Conservation (phyloP, 2,113 vertebrate genomes). For the Dolichotis patagonum region DNA sequence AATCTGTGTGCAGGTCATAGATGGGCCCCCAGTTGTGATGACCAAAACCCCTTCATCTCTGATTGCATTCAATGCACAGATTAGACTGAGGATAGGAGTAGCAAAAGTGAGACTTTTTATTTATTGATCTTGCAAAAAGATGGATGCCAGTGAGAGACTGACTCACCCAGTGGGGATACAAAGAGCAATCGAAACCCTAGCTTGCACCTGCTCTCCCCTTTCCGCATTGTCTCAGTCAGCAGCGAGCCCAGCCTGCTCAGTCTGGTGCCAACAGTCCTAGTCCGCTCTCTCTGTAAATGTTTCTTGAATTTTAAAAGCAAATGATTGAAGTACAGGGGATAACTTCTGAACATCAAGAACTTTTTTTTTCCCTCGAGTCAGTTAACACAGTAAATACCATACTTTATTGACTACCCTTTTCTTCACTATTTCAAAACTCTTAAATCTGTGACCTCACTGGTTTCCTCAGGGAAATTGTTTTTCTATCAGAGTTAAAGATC, state of each 20-base stretch:
- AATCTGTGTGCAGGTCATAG: neutral
- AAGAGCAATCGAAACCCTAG: neutral
- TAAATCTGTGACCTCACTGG: neutral
- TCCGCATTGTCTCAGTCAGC: neutral
- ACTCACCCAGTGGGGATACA: neutral
- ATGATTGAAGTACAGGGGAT: neutral
- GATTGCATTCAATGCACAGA: neutral
- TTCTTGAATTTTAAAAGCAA: neutral
- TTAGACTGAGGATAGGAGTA: neutral
- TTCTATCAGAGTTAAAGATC: neutral
- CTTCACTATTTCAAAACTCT: neutral
- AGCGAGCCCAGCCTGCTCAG: neutral
- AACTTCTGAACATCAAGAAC: neutral
- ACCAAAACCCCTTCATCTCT: neutral
- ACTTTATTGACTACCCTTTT: neutral
- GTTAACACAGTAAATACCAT: neutral
- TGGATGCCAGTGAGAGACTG: neutral
- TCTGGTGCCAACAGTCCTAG: too few relatives aligned
- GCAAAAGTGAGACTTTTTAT: neutral
- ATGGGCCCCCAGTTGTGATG: neutral
- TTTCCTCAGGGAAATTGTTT: neutral
- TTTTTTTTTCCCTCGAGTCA: neutral
- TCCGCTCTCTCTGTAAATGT: neutral
- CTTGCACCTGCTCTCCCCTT: neutral
- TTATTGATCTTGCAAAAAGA: neutral